Conservation (phyloP, 1,140 invertebrate species). For the Dendroctonus valens region DNA sequence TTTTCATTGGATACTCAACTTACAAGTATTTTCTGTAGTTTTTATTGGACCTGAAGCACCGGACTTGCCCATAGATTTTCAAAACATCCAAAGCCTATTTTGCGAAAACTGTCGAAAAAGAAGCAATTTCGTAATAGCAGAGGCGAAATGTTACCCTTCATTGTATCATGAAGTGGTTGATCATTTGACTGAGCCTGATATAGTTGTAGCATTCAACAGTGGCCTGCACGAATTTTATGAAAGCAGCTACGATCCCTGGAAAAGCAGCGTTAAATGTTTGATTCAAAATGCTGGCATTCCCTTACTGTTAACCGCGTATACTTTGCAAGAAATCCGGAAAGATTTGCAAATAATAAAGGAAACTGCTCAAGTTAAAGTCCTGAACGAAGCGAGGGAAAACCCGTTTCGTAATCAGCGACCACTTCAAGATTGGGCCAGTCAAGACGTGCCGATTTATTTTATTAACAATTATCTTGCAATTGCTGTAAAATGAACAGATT, state of each 20-base stretch:
- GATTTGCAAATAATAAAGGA: slow-evolving; percentile 33
- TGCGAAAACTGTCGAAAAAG: slow-evolving; percentile 35
- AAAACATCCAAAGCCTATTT: slow-evolving; percentile 16
- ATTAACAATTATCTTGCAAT: slow-evolving; percentile 37
- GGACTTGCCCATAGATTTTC: not conserved
- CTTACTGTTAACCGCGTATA: slow-evolving; percentile 47
- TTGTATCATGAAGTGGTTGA: slow-evolving; percentile 42
- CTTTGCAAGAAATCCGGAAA: slow-evolving; percentile 39
- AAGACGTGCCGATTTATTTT: slow-evolving; percentile 38
- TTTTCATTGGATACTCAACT: slow-evolving; percentile 42
- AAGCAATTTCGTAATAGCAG: slow-evolving; percentile 20
- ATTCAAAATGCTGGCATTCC: slow-evolving; percentile 37
- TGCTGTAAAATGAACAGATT: too few relatives aligned
- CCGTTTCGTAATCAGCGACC: slow-evolving; percentile 38
- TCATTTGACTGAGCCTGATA: slow-evolving; percentile 39
- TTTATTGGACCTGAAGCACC: slow-evolving; percentile 45
- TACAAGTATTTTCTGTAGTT: slow-evolving; percentile 36
- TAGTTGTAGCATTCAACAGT: slow-evolving; percentile 48
- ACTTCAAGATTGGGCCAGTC: slow-evolving; percentile 35
- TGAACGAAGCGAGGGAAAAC: slow-evolving; percentile 34
- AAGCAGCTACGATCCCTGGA: slow-evolving; percentile 42
- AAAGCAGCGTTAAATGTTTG: slow-evolving; percentile 39
- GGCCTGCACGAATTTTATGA: slow-evolving; percentile 45
- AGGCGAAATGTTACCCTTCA: slow-evolving; percentile 20
- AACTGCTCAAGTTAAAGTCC: slow-evolving; percentile 17